These are phyloP conservation scores for Lemur catta DNA, from an alignment of 2,797 vertebrate species.

Conservation along the genomic window DNA sequence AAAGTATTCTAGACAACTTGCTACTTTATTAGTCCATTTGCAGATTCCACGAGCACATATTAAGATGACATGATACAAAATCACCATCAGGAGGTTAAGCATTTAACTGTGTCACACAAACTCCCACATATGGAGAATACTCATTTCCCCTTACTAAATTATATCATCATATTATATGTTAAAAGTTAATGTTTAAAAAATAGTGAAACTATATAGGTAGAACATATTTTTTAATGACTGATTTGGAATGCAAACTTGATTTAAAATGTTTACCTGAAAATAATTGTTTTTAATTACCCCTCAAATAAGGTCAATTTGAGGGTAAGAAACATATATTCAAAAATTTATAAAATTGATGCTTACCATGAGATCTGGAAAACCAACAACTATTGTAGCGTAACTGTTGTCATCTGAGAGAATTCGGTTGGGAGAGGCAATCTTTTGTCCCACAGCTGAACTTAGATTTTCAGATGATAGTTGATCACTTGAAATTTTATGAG, in stretches of 20 bases:
- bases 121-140: background rate
- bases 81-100: background rate
- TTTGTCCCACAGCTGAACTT: conserved; percentile 92
- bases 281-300: conserved; percentile 7
- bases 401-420: conserved; percentile 88
- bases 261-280: conserved; percentile 30
- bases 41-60: background rate
- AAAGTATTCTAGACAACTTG: background rate
- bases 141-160: background rate
- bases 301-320: background rate
- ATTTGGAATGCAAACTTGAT: conserved; percentile 40
- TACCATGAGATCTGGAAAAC: conserved; percentile 98
- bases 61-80: background rate
- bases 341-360: conserved; percentile 69
- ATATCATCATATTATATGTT: background rate
- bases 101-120: background rate
- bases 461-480: conserved; percentile 95
- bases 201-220: background rate
- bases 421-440: conserved; percentile 95
- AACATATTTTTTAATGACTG: conserved; percentile 4
- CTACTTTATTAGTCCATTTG: background rate
- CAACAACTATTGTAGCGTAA: conserved; percentile 91
- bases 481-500: conserved; percentile 90
- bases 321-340: conserved; percentile 45
- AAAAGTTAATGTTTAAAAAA: background rate